A percentile compares a stretch with the other conserved stretches of the same genome.
Conservation (phyloP, 2,797 vertebrate genomes). For the Crenichthys baileyi region DNA sequence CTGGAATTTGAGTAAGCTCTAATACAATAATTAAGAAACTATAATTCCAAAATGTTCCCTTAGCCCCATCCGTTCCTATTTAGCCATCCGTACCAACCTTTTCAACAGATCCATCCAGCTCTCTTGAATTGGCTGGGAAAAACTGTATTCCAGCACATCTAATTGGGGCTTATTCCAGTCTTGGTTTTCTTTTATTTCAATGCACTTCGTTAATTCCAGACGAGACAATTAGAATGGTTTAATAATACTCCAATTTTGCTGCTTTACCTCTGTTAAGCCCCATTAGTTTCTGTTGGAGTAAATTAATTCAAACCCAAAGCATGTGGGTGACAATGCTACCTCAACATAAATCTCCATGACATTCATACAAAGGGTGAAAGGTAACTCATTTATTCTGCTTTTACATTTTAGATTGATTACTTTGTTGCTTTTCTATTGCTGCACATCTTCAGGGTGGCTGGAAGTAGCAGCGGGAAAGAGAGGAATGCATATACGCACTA, state of each 20-base stretch:
- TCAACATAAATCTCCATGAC: conserved; percentile 62
- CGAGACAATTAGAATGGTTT: conserved; percentile 35
- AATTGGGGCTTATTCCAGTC: conserved; percentile 25
- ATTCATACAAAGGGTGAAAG: conserved; percentile 39
- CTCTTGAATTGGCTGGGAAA: neutral
- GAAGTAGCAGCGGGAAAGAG: conserved; percentile 6
- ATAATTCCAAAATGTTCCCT: neutral
- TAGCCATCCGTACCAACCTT: neutral
- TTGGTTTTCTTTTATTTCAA: conserved; percentile 3
- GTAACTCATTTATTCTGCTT: conserved; percentile 37
- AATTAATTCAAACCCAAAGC: conserved; percentile 47
- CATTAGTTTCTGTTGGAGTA: conserved; percentile 35
- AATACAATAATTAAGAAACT: neutral
- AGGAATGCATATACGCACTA: neutral
- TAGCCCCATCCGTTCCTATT: neutral
- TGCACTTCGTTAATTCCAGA: conserved; percentile 34
- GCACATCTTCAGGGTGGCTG: neutral
- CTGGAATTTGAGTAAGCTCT: neutral
- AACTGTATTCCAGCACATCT: neutral
- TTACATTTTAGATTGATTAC: conserved; percentile 30
- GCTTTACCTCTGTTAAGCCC: conserved; percentile 48
- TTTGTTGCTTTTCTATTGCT: conserved; percentile 25
- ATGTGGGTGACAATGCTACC: conserved; percentile 35
- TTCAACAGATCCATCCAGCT: neutral
- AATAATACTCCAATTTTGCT: conserved; percentile 52